Base-by-base conservation (phyloP, 1,140 invertebrate genomes). In the Tetramorium simillimum region DNA sequence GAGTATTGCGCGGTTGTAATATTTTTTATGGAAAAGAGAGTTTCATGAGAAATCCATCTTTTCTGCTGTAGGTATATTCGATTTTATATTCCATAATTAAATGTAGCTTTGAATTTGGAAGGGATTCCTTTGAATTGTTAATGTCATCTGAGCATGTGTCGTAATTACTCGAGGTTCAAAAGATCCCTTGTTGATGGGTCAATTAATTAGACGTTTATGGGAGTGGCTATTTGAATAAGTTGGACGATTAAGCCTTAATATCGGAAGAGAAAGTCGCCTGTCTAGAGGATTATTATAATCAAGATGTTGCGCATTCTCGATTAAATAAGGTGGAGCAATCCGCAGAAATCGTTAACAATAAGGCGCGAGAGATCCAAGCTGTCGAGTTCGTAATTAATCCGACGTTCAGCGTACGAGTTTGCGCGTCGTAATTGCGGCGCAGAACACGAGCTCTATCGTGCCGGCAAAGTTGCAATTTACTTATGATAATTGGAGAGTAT, bases 401-500 rank as follows among this genome's bases (percentile, higher is more conserved):
- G 72, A 78, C 73, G 72, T 77, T 76, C 58, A 58, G 73, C 58
- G 62, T 85, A 53, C 73, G 73, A 85, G 82, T 85, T 85, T 85
- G 82, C 75, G 82, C 82, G 73, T 78, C 70, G 49, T 85, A 85
- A 85, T 85, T 70, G 85, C 77, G 46, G 65, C 85, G 65, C 51
- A n/a, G 51, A 60, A 82, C 60, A 82, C 67, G 77, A 70, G 77
- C 77, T 33, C 33, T 86, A 81, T 85, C 85, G 49, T 62, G 65
- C 28, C 78, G 51, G 65, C 63, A 84, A 86, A 86, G 85, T 82
- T 84, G 78, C 82, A 76, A 72, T 85, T 72, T 73, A 85, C 72
- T 85, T 76, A 86, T 86, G 81, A 87, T 87, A 87, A 87, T 87
- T 87, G 72, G 60, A 70, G 81, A 76, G 86, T 77, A 53, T 85